Percentiles rank a stretch among this genome's conserved stretches.
Conservation (phyloP, 2,797 vertebrate genomes). For the Harpagifer antarcticus region DNA sequence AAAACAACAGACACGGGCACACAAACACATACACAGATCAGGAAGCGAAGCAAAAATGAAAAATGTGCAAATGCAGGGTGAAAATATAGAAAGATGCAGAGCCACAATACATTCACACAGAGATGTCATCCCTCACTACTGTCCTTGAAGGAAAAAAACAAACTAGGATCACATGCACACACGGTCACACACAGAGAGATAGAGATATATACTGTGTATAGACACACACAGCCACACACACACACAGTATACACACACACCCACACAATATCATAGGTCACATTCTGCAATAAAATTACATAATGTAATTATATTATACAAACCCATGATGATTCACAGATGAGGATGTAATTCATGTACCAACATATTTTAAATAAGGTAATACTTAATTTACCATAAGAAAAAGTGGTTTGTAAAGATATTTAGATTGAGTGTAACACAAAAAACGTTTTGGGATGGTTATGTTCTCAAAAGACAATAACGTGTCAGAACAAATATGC, state of each 20-base stretch:
- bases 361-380: not conserved
- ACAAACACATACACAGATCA: conserved; percentile 21
- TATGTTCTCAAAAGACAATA: not conserved
- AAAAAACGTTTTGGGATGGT: too few species aligned
- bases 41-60: conserved; percentile 15
- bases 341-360: conserved; percentile 7
- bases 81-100: conserved; percentile 48
- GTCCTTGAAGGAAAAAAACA: conserved; percentile 30
- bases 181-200: conserved; percentile 1
- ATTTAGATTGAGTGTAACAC: not conserved
- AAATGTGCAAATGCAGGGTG: conserved; percentile 12
- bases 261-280: conserved; percentile 18
- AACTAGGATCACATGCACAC: conserved; percentile 16
- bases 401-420: not conserved
- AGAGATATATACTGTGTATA: not conserved
- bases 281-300: conserved; percentile 24
- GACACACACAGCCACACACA: too few species aligned
- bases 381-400: not conserved
- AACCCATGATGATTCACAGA: conserved; percentile 13
- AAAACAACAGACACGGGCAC: conserved; percentile 28
- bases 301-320: conserved; percentile 5
- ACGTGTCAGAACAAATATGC: not conserved
- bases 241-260: not conserved
- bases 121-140: conserved; percentile 29
- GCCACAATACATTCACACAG: conserved; percentile 23